These are phyloP conservation scores for Protobothrops flavoviridis DNA, from an alignment of 2,113 vertebrate genomes.

Conservation along the genomic window DNA sequence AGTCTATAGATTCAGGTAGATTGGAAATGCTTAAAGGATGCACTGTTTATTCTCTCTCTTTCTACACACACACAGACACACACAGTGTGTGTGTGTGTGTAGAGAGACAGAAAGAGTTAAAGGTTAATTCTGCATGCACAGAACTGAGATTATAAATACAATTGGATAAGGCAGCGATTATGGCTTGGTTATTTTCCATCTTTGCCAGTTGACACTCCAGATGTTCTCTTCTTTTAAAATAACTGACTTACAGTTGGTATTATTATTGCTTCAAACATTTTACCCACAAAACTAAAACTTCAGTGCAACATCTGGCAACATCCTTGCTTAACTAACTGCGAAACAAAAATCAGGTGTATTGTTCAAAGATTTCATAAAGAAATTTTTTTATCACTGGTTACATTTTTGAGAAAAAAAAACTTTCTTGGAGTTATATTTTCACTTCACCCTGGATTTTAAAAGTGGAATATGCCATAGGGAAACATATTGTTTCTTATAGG, in stretches of 20 bases:
- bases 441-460: neutral
- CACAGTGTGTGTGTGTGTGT: neutral
- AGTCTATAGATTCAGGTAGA: neutral
- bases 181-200: conserved; percentile 24
- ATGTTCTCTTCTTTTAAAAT: conserved; percentile 43
- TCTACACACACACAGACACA: neutral
- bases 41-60: neutral
- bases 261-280: conserved; percentile 44
- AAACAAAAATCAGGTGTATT: conserved; percentile 20
- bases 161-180: conserved; percentile 1
- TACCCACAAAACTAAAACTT: conserved; percentile 37
- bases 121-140: conserved; percentile 5
- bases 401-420: neutral
- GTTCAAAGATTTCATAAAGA: neutral
- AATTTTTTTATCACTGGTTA: neutral
- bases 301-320: conserved; percentile 51
- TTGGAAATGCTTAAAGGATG: neutral
- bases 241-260: conserved; percentile 36
- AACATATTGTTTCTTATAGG: neutral
- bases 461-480: neutral
- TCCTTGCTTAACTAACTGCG: conserved; percentile 55
- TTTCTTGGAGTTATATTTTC: neutral
- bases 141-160: neutral
- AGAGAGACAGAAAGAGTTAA: neutral
- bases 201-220: conserved; percentile 36